These are phyloP conservation scores for Azorinus chamasolen DNA, from an alignment of 2,888 invertebrate genomes.

Conservation along the genomic window DNA sequence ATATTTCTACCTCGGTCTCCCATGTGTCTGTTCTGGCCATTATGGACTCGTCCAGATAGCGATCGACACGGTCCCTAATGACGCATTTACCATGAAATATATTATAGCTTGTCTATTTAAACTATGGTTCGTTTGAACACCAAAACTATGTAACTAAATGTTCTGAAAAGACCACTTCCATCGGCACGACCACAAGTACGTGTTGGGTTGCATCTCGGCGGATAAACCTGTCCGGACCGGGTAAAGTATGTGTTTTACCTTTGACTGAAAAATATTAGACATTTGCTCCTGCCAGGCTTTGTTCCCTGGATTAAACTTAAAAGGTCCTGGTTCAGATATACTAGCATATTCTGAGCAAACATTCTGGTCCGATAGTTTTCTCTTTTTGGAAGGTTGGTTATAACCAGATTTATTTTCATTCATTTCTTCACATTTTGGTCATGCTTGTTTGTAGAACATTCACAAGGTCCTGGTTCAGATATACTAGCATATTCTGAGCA, in stretches of 20 bases:
- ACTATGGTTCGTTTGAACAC: slow-evolving; percentile 21
- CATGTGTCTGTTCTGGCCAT: slow-evolving; percentile 14
- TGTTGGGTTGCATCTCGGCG: slow-evolving; percentile 3
- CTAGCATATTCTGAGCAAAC: too few species aligned
- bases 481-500: too few species aligned
- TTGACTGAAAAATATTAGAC: slow-evolving; percentile 23
- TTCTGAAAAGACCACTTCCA: slow-evolving; percentile 26
- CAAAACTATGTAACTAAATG: slow-evolving; percentile 28
- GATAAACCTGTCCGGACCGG: slow-evolving; percentile 10
- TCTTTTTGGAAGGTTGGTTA: slow-evolving; percentile 28
- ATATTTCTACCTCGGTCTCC: slow-evolving; percentile 27
- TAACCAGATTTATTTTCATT: slow-evolving; percentile 18
- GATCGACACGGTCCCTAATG: slow-evolving; percentile 12
- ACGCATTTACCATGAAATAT: slow-evolving; percentile 24
- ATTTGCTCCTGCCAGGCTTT: slow-evolving; percentile 29
- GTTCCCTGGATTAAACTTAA: slow-evolving; percentile 25
- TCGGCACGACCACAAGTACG: slow-evolving; percentile 2
- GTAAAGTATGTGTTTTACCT: slow-evolving; percentile 22
- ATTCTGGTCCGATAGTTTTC: slow-evolving; percentile 22
- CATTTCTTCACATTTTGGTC: slow-evolving; percentile 10
- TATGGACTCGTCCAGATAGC: slow-evolving; percentile 24
- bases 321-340: slow-evolving; percentile 18
- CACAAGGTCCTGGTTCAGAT: too few species aligned
- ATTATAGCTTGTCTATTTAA: slow-evolving; percentile 22
- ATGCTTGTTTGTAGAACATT: slow-evolving; percentile 18